Evolutionary conservation across 1,140 invertebrate species (phyloP).

Genomic region (Tachypleus tridentatus): DNA sequence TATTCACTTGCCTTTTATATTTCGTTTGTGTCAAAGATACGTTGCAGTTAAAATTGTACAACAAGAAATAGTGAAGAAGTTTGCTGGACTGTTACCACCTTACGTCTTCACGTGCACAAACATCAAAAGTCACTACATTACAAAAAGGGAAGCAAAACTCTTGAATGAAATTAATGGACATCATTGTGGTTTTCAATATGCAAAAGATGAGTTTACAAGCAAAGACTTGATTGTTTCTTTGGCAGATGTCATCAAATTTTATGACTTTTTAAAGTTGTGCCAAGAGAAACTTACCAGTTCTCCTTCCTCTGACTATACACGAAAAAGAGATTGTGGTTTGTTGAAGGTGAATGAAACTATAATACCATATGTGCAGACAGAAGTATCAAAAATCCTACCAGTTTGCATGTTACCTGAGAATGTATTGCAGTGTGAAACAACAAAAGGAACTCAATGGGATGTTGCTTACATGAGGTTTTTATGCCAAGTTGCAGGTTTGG

Average conservation of each 20-base stretch:
- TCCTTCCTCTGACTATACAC: slow-evolving; percentile 43
- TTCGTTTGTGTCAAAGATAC: slow-evolving; percentile 67
- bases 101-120: slow-evolving; percentile 53
- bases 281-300: slow-evolving; percentile 45
- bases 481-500: slow-evolving; percentile 82
- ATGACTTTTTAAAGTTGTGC: slow-evolving; percentile 76
- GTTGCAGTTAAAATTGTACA: slow-evolving; percentile 85
- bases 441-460: slow-evolving; percentile 76
- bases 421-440: slow-evolving; percentile 66
- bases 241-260: slow-evolving; percentile 76
- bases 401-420: slow-evolving; percentile 89
- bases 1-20: slow-evolving; percentile 74
- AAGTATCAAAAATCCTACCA: slow-evolving; percentile 73
- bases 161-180: slow-evolving; percentile 86
- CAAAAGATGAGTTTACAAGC: slow-evolving; percentile 70
- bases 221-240: slow-evolving; percentile 81
- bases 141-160: slow-evolving; percentile 72
- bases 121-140: slow-evolving; percentile 86
- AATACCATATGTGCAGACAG: slow-evolving; percentile 78
- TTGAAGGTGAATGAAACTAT: slow-evolving; percentile 87
- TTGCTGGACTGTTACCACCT: slow-evolving; percentile 28
- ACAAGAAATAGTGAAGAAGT: slow-evolving; percentile 54
- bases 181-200: slow-evolving; percentile 83
- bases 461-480: slow-evolving; percentile 84
- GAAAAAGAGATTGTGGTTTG: slow-evolving; percentile 64